Conservation (phyloP, 2,113 vertebrate genomes). For the Ramphastos sulfuratus region DNA sequence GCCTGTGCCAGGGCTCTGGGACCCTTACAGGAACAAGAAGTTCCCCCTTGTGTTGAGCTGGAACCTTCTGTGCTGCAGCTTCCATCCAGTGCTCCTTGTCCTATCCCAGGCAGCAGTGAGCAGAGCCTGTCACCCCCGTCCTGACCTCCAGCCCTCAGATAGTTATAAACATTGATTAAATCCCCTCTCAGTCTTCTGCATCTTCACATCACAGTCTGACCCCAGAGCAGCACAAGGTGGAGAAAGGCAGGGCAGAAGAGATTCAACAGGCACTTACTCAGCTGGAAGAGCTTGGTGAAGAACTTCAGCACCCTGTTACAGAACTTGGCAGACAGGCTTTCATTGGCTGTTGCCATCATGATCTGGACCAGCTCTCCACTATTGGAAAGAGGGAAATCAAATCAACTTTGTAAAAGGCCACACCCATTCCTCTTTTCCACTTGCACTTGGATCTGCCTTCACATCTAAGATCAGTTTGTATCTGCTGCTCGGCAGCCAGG, state of each 20-base stretch:
- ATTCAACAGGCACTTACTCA: slow-evolving; percentile 84
- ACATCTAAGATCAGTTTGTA: accelerated
- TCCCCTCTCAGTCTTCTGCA: too few species aligned
- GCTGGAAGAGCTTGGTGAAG: slow-evolving; percentile 98
- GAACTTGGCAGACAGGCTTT: slow-evolving; percentile 95
- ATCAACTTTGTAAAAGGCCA: slow-evolving; percentile 26
- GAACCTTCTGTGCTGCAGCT: too few species aligned
- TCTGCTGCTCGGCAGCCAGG: background rate
- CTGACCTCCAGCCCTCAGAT: too few species aligned
- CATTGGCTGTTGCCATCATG: slow-evolving; percentile 98
- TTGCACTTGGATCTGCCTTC: background rate
- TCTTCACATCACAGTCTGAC: background rate
- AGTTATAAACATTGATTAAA: too few species aligned
- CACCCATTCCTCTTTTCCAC: background rate
- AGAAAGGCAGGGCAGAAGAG: slow-evolving; percentile 31
- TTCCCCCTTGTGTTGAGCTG: too few species aligned
- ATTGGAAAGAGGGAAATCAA: background rate
- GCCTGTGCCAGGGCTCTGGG: too few species aligned
- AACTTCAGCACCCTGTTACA: slow-evolving; percentile 98
- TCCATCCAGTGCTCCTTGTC: too few species aligned
- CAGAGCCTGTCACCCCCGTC: too few species aligned
- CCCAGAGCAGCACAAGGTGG: background rate
- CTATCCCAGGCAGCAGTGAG: too few species aligned
- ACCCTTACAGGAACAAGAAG: too few species aligned
- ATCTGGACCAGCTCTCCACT: slow-evolving; percentile 98